Base-by-base conservation (phyloP, 2,113 vertebrate species). In the Zosterops lateralis region DNA sequence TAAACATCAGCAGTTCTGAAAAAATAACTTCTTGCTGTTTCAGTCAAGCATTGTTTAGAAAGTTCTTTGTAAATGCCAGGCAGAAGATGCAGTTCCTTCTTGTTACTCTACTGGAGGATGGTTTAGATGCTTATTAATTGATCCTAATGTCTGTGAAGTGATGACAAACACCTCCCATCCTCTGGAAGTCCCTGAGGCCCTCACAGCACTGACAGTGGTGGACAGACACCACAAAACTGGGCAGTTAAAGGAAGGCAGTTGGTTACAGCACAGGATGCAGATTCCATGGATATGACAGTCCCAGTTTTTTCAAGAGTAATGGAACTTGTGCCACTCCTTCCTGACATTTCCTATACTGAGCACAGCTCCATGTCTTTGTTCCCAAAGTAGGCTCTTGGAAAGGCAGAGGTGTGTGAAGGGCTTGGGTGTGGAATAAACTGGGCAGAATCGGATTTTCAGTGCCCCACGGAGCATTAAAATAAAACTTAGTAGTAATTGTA, bases 131-230 rank as follows among this genome's bases (percentile, higher is more conserved):
- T 86, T 31, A 6, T 21, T 48, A 53, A 78, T 36, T 40, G 48
- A 7, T 31, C 9, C 2, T 18, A 3, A 6, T 4, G 10, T 26
- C 28, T 83, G 40, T 22, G 26, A 38, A 7, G 10, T 79, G 38
- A 17, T 29, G n/a, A 14, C 6, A 44, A 57, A 14, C 19, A 5
- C 8, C 6, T 64, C 22, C 40, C 38, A 32, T 3, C 31, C 53
- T 56, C 78, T 77, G 47, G 5, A 21, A 12, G 29, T 14, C 5
- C 4, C 24, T 1, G 38, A 42, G 62, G 17, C 29, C 36, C 75
- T 45, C 29, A 0, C 1, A 51, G 60, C 48, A 22, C 5, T 10
- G 58, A 12, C 12, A 9, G 6, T 1, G 26, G 7, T 0, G 1
- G 44, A 17, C 45, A 62, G n/a, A 31, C 21, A 12, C 40, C n/a